These are phyloP conservation scores for Acanthopagrus latus DNA, from an alignment of 2,797 vertebrate species.

Conservation along the genomic window DNA sequence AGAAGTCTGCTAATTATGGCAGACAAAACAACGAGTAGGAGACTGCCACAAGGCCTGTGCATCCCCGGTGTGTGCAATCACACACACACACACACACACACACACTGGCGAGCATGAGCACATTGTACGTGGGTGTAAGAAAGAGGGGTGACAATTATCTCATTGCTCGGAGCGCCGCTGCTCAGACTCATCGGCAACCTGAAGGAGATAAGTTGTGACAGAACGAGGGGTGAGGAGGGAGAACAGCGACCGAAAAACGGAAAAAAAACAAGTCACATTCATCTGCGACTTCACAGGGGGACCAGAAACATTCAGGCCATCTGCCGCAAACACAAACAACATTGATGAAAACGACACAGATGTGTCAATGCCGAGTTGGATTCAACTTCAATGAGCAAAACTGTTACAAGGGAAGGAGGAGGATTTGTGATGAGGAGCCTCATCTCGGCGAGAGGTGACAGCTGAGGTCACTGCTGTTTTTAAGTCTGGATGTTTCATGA, in stretches of 20 bases:
- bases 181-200: conserved; percentile 55
- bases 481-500: background rate
- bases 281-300: conserved; percentile 38
- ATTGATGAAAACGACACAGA: conserved; percentile 38
- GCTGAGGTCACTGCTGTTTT: conserved; percentile 12
- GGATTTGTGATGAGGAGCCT: background rate
- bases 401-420: background rate
- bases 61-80: conserved; percentile 28
- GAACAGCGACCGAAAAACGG: conserved; percentile 11
- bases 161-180: conserved; percentile 55
- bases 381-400: conserved; percentile 19
- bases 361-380: conserved; percentile 7
- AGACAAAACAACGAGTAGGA: conserved; percentile 53
- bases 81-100: conserved; percentile 26
- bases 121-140: conserved; percentile 28
- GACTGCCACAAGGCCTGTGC: conserved; percentile 43
- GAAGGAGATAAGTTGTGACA: conserved; percentile 57
- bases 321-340: conserved; percentile 41
- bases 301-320: conserved; percentile 41
- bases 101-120: background rate
- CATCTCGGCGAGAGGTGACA: conserved; percentile 3
- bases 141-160: conserved; percentile 72
- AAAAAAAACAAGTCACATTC: conserved; percentile 46
- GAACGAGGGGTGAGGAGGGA: conserved; percentile 33
- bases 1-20: conserved; percentile 52